Percentiles rank a stretch among this genome's conserved stretches.
These are phyloP conservation scores for Sturmia bella DNA, from an alignment of 2,888 invertebrate genomes.

Conservation along the genomic window DNA sequence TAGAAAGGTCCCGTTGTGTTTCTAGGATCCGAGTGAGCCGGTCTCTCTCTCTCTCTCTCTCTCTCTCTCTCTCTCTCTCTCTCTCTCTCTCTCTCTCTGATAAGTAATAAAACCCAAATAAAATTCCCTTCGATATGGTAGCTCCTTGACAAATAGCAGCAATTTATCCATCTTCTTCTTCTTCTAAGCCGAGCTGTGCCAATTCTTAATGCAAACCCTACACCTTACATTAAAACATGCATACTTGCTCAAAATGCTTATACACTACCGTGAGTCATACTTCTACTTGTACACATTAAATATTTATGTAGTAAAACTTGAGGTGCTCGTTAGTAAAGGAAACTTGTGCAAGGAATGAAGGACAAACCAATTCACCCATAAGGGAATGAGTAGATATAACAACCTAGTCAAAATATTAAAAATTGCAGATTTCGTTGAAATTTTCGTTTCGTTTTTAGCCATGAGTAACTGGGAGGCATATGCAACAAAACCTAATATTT, in stretches of 20 bases:
- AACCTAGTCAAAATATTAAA: constrained; percentile 59
- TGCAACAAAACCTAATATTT: constrained; percentile 12
- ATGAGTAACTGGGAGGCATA: constrained; percentile 34
- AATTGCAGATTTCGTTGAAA: constrained; percentile 43
- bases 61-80: no score
- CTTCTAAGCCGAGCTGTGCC: no score
- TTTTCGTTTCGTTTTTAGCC: constrained; percentile 24
- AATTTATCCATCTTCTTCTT: no score
- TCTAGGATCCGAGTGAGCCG: no score
- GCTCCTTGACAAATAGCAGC: no score
- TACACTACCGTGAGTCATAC: no score
- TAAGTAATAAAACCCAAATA: no score
- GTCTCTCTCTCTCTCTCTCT: no score
- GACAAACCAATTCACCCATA: constrained; percentile 49
- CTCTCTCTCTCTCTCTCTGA: no score
- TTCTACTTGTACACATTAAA: constrained; percentile 21
- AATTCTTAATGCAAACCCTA: no score
- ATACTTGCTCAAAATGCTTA: neutral
- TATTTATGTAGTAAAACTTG: constrained; percentile 52
- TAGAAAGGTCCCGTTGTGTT: no score
- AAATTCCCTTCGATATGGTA: no score
- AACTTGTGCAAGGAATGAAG: constrained; percentile 42
- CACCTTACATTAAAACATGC: neutral
- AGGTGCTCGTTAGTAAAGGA: constrained; percentile 59
- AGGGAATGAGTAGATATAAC: constrained; percentile 25